Percentiles rank a stretch among this genome's conserved stretches.
Conservation (phyloP, 2,888 invertebrate genomes). For the Morpho helenor region DNA sequence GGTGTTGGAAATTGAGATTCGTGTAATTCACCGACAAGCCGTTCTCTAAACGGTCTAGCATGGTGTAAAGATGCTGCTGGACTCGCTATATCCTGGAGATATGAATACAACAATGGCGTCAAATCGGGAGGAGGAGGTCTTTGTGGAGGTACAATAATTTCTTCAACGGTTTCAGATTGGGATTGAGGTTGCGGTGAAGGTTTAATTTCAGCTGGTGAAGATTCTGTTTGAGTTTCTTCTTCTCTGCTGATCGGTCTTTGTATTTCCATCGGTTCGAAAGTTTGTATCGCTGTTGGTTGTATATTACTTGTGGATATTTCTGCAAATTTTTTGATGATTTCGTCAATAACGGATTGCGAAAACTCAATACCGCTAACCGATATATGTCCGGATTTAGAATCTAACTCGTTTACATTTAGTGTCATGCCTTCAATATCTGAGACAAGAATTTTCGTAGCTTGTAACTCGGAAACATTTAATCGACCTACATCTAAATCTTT, state of each 20-base stretch:
- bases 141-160: slow-evolving; percentile 50
- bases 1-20: slow-evolving; percentile 58
- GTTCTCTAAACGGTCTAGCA: slow-evolving; percentile 55
- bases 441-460: slow-evolving; percentile 88
- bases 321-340: slow-evolving; percentile 79
- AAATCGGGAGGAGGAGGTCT: slow-evolving; percentile 72
- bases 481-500: slow-evolving; percentile 88
- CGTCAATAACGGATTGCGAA: slow-evolving; percentile 83
- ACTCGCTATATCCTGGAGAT: slow-evolving; percentile 74
- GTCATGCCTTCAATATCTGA: slow-evolving; percentile 89
- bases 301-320: slow-evolving; percentile 57
- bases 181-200: slow-evolving; percentile 33
- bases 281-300: slow-evolving; percentile 25
- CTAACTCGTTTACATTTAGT: slow-evolving; percentile 85
- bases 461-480: slow-evolving; percentile 87
- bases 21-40: slow-evolving; percentile 52
- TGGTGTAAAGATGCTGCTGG: slow-evolving; percentile 71
- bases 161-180: slow-evolving; percentile 40
- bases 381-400: slow-evolving; percentile 83
- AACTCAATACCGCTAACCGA: slow-evolving; percentile 84
- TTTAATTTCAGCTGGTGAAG: slow-evolving; percentile 26
- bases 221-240: slow-evolving; percentile 66
- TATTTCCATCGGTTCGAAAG: slow-evolving; percentile 34
- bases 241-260: slow-evolving; percentile 54
- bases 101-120: slow-evolving; percentile 70